A percentile compares a stretch with the other conserved stretches of the same genome.
Conservation (phyloP, 1,140 invertebrate species). For the Drosophila novamexicana region DNA sequence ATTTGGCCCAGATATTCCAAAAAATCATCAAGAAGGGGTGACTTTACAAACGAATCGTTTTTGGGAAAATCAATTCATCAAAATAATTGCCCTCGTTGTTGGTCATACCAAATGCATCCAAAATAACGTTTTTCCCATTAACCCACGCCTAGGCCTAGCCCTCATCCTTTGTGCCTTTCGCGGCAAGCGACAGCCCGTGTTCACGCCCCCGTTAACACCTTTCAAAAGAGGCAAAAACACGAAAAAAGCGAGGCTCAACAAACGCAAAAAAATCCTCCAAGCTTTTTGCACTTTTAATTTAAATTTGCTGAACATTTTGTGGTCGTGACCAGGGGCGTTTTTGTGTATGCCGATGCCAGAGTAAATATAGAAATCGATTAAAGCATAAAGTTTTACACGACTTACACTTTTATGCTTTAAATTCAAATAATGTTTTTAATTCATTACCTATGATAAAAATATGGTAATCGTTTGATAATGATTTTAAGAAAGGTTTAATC, state of each 20-base stretch:
- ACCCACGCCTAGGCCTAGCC: background rate
- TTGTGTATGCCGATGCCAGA: slow-evolving; percentile 26
- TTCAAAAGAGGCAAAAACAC: slow-evolving; percentile 25
- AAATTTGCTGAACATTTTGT: slow-evolving; percentile 44
- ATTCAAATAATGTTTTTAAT: slow-evolving; percentile 10
- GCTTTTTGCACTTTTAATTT: slow-evolving; percentile 63
- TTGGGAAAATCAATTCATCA: slow-evolving; percentile 55
- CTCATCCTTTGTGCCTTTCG: slow-evolving; percentile 27
- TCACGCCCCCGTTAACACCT: slow-evolving; percentile 7
- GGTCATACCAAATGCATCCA: slow-evolving; percentile 63
- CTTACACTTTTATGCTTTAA: background rate
- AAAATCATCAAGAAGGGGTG: no score
- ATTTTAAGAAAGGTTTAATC: no score
- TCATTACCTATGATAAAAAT: background rate
- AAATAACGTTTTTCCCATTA: slow-evolving; percentile 8
- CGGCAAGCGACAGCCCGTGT: slow-evolving; percentile 46
- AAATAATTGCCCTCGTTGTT: slow-evolving; percentile 28
- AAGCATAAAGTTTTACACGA: slow-evolving; percentile 28
- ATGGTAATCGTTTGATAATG: no score
- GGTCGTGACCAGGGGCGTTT: slow-evolving; percentile 24
- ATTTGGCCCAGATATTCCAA: no score
- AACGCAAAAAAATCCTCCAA: slow-evolving; percentile 44
- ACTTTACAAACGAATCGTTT: no score
- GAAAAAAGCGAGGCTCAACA: slow-evolving; percentile 48
- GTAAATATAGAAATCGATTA: slow-evolving; percentile 20